These are phyloP conservation scores for Epiblema foenella DNA, from an alignment of 2,888 invertebrate species.

Conservation along the genomic window DNA sequence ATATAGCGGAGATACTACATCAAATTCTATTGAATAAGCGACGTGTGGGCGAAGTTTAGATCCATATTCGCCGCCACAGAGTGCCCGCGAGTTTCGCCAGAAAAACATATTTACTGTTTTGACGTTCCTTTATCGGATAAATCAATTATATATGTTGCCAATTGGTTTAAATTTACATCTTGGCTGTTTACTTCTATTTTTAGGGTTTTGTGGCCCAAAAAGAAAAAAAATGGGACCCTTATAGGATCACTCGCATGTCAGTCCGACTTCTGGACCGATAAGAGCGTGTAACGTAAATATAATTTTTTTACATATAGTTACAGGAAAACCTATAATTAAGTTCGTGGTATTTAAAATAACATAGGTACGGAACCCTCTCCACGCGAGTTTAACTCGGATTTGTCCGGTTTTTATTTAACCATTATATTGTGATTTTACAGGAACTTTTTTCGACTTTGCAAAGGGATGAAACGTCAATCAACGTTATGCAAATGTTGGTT, in stretches of 20 bases:
- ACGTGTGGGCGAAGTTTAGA: slow-evolving; percentile 57
- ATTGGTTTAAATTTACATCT: not conserved
- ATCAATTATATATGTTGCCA: slow-evolving; percentile 8
- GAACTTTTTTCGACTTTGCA: not conserved
- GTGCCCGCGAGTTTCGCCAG: slow-evolving; percentile 51
- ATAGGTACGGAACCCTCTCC: too few relatives aligned
- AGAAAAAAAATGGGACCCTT: too few relatives aligned
- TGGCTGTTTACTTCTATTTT: not conserved
- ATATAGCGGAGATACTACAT: slow-evolving; percentile 70
- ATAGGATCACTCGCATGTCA: too few relatives aligned
- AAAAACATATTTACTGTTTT: slow-evolving; percentile 60
- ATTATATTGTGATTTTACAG: not conserved
- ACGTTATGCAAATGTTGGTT: not conserved
- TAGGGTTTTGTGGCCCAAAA: too few relatives aligned
- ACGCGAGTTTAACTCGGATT: too few relatives aligned
- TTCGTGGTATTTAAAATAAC: too few relatives aligned
- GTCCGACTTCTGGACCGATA: too few relatives aligned
- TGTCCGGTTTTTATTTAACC: not conserved
- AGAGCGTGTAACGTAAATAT: too few relatives aligned
- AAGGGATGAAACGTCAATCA: not conserved
- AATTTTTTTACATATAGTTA: too few relatives aligned
- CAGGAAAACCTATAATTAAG: too few relatives aligned
- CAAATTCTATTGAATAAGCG: slow-evolving; percentile 71
- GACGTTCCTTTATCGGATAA: slow-evolving; percentile 12
- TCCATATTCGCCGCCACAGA: slow-evolving; percentile 48